phyloP scores from a whole-genome alignment of 2,797 vertebrate genomes.

The Bradypodion pumilum region DNA sequence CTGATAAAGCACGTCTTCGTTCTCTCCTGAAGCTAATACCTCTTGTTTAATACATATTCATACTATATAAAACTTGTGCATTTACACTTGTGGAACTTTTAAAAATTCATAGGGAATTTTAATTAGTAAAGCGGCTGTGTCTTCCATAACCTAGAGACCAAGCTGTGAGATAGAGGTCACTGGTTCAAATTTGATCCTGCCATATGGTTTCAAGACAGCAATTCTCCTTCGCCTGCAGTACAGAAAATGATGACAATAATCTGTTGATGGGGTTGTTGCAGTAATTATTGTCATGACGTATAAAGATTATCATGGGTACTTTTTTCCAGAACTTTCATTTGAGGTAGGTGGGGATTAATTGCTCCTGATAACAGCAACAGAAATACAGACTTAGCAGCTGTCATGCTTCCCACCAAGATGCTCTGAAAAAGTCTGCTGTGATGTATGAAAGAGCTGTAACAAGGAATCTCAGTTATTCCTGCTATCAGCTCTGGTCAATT shows the following conservation, averaged over 20 bases:
- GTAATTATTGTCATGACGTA: background rate
- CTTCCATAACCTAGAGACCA: background rate
- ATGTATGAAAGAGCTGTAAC: background rate
- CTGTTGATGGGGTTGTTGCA: background rate
- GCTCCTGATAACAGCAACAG: background rate
- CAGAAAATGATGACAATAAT: background rate
- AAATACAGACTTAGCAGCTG: background rate
- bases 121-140: background rate
- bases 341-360: background rate
- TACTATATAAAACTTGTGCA: background rate
- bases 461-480: too few relatives aligned
- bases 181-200: background rate
- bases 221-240: background rate
- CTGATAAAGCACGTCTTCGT: background rate
- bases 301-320: background rate
- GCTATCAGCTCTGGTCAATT: too few relatives aligned
- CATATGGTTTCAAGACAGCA: background rate
- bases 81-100: background rate
- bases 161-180: background rate
- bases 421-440: background rate
- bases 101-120: background rate
- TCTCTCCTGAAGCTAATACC: background rate
- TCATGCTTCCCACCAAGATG: background rate
- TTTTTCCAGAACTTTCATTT: background rate
- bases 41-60: background rate